Evolutionary conservation across 2,797 vertebrate species (phyloP), one percentile per base, ranked within the genome.

Genomic region (Cossypha dichroa): DNA sequence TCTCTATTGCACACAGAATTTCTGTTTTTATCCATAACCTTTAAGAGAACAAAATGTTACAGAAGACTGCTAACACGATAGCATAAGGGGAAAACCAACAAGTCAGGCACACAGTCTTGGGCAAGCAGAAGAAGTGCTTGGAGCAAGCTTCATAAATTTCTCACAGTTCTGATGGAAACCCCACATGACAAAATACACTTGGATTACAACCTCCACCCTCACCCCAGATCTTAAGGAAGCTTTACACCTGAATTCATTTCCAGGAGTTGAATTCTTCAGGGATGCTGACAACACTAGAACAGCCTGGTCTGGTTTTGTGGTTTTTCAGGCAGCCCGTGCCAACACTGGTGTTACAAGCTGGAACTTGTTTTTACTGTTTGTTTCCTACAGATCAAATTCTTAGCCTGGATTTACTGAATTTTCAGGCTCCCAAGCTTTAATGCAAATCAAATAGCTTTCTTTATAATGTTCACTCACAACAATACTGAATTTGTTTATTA

Each of bases 331-430:
- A 95, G 84, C 59, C 91, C 33, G 52, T 92, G 74, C 85, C 88
- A 94, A 33, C 83, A 85, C 76, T 40, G 70, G 75, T 72, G 76
- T 86, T 95, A 93, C 82, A 95, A 95, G 84, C 29, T 78, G 73
- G 70, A 93, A 81, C 85, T 91, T 97, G 63, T 46, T 95, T 93
- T 94, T 94, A 60, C 85, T 54, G 26, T 96, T 97, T 97, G 84
- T 93, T 97, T 97, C 84, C 74, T 77, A 67, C 77, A 84, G 88
- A 94, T 95, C 94, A 91, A 91, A 97, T 96, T 96, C 96, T 94
- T 95, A 90, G 90, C 81, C 78, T 86, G 90, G 93, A 93, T 69
- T 83, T 63, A 83, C 74, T 43, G 18, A 93, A 79, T 88, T 96
- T 98, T 90, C 95, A 52, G 36, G 87, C 88, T 91, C 75, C 54